Evolutionary conservation across 2,113 vertebrate genomes (phyloP).

Genomic region (Cairina moschata): DNA sequence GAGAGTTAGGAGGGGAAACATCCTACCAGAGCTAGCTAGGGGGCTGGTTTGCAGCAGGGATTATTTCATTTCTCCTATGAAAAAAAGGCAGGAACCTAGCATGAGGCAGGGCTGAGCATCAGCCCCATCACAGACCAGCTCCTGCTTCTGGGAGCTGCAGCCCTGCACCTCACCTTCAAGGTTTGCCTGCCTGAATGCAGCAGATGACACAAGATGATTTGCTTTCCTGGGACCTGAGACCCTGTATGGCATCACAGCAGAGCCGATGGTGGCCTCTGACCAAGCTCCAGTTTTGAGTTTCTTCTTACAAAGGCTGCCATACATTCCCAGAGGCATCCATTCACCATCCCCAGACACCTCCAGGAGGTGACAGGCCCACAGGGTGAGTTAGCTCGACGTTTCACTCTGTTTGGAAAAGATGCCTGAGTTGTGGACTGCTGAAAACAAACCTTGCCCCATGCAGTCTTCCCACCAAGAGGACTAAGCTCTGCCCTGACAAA

Average conservation of each 20-base stretch:
- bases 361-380: not conserved
- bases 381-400: not conserved
- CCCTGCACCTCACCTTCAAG: not conserved
- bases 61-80: not conserved
- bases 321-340: not conserved
- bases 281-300: not conserved
- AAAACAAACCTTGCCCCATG: not conserved
- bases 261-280: not conserved
- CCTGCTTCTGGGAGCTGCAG: not conserved
- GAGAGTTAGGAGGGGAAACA: not conserved
- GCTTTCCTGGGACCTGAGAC: not conserved
- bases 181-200: not conserved
- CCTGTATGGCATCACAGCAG: fast-evolving
- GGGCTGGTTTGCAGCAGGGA: not conserved
- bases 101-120: not conserved
- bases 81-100: not conserved
- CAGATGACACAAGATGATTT: fast-evolving
- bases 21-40: not conserved
- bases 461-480: not conserved
- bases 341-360: not conserved
- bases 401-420: not conserved
- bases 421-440: not conserved
- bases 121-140: not conserved
- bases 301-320: too few species aligned
- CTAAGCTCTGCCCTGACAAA: not conserved